phyloP scores from a whole-genome alignment of 92 coral and sea anemone species.

The Parazoanthus atlanticus region DNA sequence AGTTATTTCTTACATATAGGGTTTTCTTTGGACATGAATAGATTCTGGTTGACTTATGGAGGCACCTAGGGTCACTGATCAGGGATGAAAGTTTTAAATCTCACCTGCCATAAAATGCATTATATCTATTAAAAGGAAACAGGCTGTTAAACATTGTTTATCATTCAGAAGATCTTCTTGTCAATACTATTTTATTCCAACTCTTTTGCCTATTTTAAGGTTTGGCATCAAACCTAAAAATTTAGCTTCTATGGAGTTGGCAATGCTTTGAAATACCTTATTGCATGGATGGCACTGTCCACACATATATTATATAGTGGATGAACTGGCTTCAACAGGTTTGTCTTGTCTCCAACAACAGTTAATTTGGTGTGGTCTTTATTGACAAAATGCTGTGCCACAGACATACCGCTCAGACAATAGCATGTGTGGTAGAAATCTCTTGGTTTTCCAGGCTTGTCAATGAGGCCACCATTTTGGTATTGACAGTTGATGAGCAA shows the following conservation, averaged over 20 bases:
- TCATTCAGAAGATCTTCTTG: too few species aligned
- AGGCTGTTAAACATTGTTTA: too few species aligned
- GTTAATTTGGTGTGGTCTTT: slow-evolving; percentile 66
- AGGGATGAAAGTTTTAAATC: too few species aligned
- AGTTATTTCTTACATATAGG: background rate
- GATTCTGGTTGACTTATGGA: too few species aligned
- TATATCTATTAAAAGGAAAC: too few species aligned
- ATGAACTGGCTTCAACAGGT: slow-evolving; percentile 81
- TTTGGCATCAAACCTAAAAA: background rate
- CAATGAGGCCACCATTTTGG: slow-evolving; percentile 89
- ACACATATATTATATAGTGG: slow-evolving; percentile 88
- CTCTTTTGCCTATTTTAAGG: background rate
- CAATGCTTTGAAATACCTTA: slow-evolving; percentile 70
- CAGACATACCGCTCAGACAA: slow-evolving; percentile 94
- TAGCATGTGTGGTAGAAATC: slow-evolving; percentile 98
- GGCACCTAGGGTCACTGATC: too few species aligned
- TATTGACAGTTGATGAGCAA: slow-evolving; percentile 89
- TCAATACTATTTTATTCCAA: background rate
- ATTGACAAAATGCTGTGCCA: slow-evolving; percentile 90
- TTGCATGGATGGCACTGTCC: slow-evolving; percentile 78
- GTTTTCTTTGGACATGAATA: background rate
- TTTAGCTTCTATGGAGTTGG: slow-evolving; percentile 52
- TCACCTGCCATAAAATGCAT: too few species aligned
- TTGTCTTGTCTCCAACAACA: slow-evolving; percentile 77
- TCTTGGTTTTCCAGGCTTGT: slow-evolving; percentile 95